Evolutionary conservation across 2,113 vertebrate species (phyloP), one percentile per base, ranked within the genome.

Genomic region (Paedocypris sp.): DNA sequence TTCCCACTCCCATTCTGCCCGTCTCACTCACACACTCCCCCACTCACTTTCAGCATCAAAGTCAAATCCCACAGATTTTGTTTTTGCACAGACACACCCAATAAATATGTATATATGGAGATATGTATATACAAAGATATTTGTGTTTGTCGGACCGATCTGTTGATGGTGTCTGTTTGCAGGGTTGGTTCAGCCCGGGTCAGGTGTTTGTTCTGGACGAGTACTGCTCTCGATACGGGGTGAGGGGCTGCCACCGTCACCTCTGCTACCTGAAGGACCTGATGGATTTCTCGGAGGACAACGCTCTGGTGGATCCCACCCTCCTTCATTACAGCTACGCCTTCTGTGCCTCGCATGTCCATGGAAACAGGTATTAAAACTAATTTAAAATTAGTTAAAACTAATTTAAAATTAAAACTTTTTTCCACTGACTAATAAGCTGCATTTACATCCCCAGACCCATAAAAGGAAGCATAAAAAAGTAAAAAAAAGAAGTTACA

Each of bases 241-340:
- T 99, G 2, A 81, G 95, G 36, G 95, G 94, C 69, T 98, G 94
- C 59, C 91, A 92, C 59, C 89, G 95, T 42, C 95, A 98, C 71
- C 90, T 98, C 72, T 92, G 89, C 85, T 97, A 97, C 75, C 87
- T 97, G 62, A 86, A 70, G 50, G 92, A 95, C 7, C 77, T 99
- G 79, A 93, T 95, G 82, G 91, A 93, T 42, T 90, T 90, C 42
- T 89, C 89, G 0, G 91, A 96, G 80, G 87, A 79, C 36, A 90
- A 84, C 42, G 81, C 84, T 41, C 83, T 99, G 72, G 91, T 97
- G 35, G 95, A 99, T 78, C 93, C 95, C 45, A 99, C 91, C 31
- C 86, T 99, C 62, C 91, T 99, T 13, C 95, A 99, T 82, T 99
- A 98, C 86, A 98, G 94, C 84, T 99, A 97, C 74, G 94, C 95